A percentile compares a stretch with the other conserved stretches of the same genome.
phyloP scores from a whole-genome alignment of 1,140 invertebrate genomes.

The Hesperophylax magnus region DNA sequence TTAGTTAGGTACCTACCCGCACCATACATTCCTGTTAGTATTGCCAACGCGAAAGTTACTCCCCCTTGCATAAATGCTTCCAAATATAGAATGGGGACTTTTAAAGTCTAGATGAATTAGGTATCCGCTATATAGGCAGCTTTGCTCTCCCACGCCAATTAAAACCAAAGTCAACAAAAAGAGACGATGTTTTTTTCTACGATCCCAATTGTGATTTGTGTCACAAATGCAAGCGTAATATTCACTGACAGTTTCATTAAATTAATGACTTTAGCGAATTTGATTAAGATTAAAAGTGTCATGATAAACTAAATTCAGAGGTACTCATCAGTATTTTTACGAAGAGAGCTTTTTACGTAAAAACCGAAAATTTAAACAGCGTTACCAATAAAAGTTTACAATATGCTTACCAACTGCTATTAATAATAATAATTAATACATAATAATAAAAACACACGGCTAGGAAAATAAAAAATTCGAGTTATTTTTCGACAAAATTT shows the following conservation, averaged over 20 bases:
- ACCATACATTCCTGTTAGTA: background rate
- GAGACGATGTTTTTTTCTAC: background rate
- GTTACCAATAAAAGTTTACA: no score
- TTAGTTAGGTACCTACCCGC: background rate
- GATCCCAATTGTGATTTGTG: background rate
- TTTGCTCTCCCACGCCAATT: slow-evolving; percentile 30
- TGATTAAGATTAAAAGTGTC: background rate
- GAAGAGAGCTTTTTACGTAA: background rate
- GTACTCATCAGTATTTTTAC: no score
- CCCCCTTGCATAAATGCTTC: slow-evolving; percentile 1
- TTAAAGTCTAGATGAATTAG: background rate
- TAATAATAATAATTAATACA: no score
- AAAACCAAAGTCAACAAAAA: slow-evolving; percentile 33
- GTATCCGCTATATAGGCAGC: background rate
- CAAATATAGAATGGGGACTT: slow-evolving; percentile 6
- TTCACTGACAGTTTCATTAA: background rate
- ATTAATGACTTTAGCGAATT: background rate
- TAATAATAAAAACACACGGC: no score
- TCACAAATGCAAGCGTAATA: background rate
- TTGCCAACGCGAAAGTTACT: slow-evolving; percentile 9
- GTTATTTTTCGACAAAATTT: no score
- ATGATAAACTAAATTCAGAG: background rate
- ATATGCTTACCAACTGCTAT: no score
- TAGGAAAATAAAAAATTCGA: no score
- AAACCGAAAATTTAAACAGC: background rate